Base-by-base conservation (phyloP, 2,797 vertebrate genomes). In the Onychomys leucogaster region DNA sequence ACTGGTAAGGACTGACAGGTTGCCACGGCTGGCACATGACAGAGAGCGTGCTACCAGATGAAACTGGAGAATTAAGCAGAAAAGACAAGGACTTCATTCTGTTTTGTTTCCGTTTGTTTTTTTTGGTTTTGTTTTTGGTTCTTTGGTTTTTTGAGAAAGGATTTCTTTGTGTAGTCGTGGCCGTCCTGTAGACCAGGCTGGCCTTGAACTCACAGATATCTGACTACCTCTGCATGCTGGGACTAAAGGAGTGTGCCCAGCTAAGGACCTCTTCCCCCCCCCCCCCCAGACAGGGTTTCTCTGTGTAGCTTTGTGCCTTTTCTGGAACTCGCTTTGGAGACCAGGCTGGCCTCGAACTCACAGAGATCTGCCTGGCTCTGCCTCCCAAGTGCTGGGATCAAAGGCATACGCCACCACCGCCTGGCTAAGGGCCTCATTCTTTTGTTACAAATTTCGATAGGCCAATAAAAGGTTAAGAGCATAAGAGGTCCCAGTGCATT, bases 1-100 rank as follows among this genome's bases (percentile, higher is more conserved):
- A 46, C 75, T 69, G 37, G 16, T 52, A 25, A 89, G 57, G 5
- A 77, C 55, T 52, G 29, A 88, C 23, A 41, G 14, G 77, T 37
- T 91, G 83, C n/a, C 21, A 21, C 57, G 65, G 71, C 82, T 71
- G 80, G 37, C 16, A 2, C 75, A 75, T 21, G 21, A 85, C n/a
- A 90, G 46, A 59, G 32, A 84, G 14, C 29, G 37, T 90, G 84
- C 65, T 43, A 82, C 32, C 67, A 81, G 73, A 73, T 55, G 34
- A 96, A 23, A 76, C 80, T 59, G 17, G 34, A 95, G 29, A 92
- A 90, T 32, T 81, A 61, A 12, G 46, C 65, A 96, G 75, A 93
- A 93, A 91, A 85, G 32, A 94, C 67, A 27, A 69, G 71, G 59
- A 75, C 55, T 69, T 76, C 6, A 71, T 57, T 85, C 19, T 19